Evolutionary conservation across 2,797 vertebrate genomes (phyloP).

Genomic region (Lophotriccus pileatus): DNA sequence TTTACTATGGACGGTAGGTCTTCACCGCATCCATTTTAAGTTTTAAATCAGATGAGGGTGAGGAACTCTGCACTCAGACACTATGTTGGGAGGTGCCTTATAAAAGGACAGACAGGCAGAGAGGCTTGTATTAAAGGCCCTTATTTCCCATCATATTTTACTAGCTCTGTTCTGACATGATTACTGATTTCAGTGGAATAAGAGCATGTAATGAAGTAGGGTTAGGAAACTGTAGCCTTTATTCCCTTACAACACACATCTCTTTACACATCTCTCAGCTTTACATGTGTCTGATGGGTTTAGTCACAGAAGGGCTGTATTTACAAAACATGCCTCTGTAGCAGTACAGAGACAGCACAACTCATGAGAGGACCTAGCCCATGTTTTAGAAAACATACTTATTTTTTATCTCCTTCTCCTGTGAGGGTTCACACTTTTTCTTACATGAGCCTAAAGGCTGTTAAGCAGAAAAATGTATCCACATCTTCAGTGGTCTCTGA

Average conservation of each 20-base stretch:
- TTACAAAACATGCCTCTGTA: not conserved
- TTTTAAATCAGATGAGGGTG: slow-evolving; percentile 31
- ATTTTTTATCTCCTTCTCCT: not conserved
- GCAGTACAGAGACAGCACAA: not conserved
- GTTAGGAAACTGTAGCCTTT: not conserved
- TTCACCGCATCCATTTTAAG: slow-evolving; percentile 7
- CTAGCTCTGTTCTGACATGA: not conserved
- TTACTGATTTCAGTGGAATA: not conserved
- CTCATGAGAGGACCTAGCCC: not conserved
- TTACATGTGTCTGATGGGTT: not conserved
- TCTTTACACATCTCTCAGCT: not conserved
- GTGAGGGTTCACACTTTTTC: not conserved
- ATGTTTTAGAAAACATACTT: not conserved
- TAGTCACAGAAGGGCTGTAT: not conserved
- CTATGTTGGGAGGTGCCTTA: slow-evolving; percentile 21
- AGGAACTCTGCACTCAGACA: slow-evolving; percentile 48
- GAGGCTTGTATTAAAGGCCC: not conserved
- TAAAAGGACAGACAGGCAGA: slow-evolving; percentile 41
- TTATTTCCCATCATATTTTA: not conserved
- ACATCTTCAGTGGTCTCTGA: not conserved
- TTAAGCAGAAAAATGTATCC: not conserved
- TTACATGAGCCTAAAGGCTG: not conserved
- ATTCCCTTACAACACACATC: not conserved
- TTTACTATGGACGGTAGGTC: slow-evolving; percentile 10
- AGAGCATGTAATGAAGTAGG: not conserved